Conservation (phyloP, 1,140 invertebrate genomes). For the Adoxophyes honmai region DNA sequence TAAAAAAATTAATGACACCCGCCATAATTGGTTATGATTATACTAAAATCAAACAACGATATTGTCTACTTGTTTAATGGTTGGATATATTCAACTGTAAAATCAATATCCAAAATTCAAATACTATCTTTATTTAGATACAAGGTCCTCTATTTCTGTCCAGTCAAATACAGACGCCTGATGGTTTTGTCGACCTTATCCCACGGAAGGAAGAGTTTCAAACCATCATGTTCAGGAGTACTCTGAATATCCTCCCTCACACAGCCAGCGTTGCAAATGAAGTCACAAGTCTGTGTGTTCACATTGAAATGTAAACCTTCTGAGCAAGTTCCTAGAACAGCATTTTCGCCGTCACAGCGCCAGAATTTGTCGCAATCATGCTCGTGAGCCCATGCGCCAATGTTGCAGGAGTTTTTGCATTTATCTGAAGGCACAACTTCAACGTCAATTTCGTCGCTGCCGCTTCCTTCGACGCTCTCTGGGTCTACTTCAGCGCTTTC, state of each 20-base stretch:
- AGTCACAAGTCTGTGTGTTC: constrained; percentile 44
- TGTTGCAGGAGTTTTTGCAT: constrained; percentile 33
- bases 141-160: not conserved
- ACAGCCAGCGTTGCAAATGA: constrained; percentile 42
- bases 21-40: too few relatives aligned
- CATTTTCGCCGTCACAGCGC: constrained; percentile 67
- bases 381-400: constrained; percentile 66
- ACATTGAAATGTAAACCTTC: constrained; percentile 78
- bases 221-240: constrained; percentile 24
- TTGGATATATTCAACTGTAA: too few relatives aligned
- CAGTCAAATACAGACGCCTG: not conserved
- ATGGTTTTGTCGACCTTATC: constrained; percentile 27
- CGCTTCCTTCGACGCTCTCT: not conserved
- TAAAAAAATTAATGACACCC: too few relatives aligned
- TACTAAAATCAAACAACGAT: too few relatives aligned
- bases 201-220: constrained; percentile 48
- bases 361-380: constrained; percentile 78
- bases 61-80: too few relatives aligned
- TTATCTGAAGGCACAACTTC: constrained; percentile 4
- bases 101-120: too few relatives aligned
- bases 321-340: constrained; percentile 73
- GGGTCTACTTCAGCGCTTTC: not conserved
- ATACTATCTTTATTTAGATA: too few relatives aligned
- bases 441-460: constrained; percentile 8
- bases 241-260: constrained; percentile 26